Evolutionary conservation across 2,113 vertebrate species (phyloP), one percentile per base, ranked within the genome.

Genomic region (Cebus imitator): DNA sequence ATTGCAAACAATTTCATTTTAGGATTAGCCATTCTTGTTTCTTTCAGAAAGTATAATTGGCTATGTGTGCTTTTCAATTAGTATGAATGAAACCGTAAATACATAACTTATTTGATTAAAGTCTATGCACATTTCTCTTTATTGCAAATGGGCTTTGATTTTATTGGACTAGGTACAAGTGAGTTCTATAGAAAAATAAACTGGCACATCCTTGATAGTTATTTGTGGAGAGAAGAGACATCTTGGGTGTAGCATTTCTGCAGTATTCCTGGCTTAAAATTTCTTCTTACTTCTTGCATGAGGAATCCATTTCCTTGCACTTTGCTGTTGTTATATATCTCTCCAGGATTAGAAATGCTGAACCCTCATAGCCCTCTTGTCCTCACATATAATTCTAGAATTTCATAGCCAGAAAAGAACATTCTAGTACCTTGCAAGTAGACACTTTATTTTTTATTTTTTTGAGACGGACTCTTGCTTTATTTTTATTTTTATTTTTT

Each of bases 121-220:
- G 17, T 55, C 12, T 84, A n/a, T 50, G 48, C 52, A 25, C 21
- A 35, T 82, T 87, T 61, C 81, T 64, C 8, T 93, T 84, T 58
- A 68, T 32, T 66, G 76, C 96, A 91, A 90, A 83, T 52, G 6
- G 76, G 75, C 40, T 80, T 93, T 88, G 78, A 87, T 81, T 95
- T 91, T 66, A 95, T 88, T 83, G 52, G 72, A 23, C 45, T n/a
- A 92, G 90, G 83, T 87, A 57, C 18, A 92, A 87, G 93, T 87
- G 57, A 94, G 55, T 86, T 96, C 82, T 88, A 43, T 1, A 81
- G 37, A 66, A 88, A 81, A 87, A 91, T 35, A 52, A 84, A 96
- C 82, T 16, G 21, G 50, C 40, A 13, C 6, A 43, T 40, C 35
- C 25, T 64, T 2, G 7, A 17, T 37, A n/a, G 3, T 48, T 81